A percentile compares a stretch with the other conserved stretches of the same genome.
Evolutionary conservation across 2,888 invertebrate genomes (phyloP).

Genomic region (Drosophila seclusa): DNA sequence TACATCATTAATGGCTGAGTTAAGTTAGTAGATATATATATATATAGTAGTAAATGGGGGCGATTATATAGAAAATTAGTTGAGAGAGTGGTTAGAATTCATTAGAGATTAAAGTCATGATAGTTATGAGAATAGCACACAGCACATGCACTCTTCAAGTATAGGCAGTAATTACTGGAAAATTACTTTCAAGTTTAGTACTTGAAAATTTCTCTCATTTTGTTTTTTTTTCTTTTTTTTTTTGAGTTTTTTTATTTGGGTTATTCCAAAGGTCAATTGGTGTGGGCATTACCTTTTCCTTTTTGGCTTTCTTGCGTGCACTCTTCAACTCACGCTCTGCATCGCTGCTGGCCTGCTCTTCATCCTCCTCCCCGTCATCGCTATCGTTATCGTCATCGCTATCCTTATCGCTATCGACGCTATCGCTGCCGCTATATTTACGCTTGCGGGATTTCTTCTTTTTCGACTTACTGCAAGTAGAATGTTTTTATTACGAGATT

Average conservation of each 20-base stretch:
- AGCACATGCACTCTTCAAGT: slow-evolving; percentile 37
- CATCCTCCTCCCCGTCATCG: not conserved
- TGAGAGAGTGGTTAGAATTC: slow-evolving; percentile 45
- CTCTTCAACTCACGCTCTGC: slow-evolving; percentile 84
- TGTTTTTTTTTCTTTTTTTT: not conserved
- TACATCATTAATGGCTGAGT: no score
- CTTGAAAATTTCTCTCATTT: slow-evolving; percentile 3
- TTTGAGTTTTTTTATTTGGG: not conserved
- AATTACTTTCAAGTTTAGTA: slow-evolving; percentile 2
- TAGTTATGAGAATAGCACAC: slow-evolving; percentile 20
- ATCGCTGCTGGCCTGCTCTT: slow-evolving; percentile 72
- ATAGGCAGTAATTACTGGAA: slow-evolving; percentile 3
- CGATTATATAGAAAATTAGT: slow-evolving; percentile 41
- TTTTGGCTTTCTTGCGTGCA: slow-evolving; percentile 83
- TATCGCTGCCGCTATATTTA: slow-evolving; percentile 85
- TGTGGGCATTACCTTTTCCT: slow-evolving; percentile 82
- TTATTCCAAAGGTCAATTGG: not conserved
- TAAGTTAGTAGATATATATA: slow-evolving; percentile 18
- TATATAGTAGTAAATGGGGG: not conserved
- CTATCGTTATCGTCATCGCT: slow-evolving; percentile 79
- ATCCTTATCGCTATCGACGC: slow-evolving; percentile 84
- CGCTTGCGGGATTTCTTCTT: slow-evolving; percentile 87
- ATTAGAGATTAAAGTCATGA: slow-evolving; percentile 41
- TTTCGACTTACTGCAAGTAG: slow-evolving; percentile 85
- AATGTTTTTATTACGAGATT: slow-evolving; percentile 33